Evolutionary conservation across 35 echinoderm and acorn worm species (phyloP), one percentile per base, ranked within the genome.

Genomic region (Stichopus chloronotus): DNA sequence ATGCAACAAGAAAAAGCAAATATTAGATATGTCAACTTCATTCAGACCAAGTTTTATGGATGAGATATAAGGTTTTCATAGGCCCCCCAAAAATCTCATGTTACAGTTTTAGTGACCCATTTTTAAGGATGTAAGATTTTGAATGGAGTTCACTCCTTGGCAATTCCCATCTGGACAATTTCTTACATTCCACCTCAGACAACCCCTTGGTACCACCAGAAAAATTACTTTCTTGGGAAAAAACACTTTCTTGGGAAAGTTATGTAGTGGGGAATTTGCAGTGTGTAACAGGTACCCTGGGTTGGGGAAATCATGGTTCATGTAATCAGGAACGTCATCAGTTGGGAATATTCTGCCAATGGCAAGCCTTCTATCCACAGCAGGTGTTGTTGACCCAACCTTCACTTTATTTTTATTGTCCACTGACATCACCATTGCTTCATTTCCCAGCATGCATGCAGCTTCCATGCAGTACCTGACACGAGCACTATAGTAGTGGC

Each of bases 321-420:
- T 6, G 25, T 93, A 95, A 20, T 90, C n/a, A n/a, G n/a, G n/a
- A n/a, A n/a, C n/a, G n/a, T n/a, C n/a, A 19, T 93, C n/a, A 13
- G n/a, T 60, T 59, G 94, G 94, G 43, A 93, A 95, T 5, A 95
- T 55, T 65, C 63, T 63, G 1, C 78, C 0, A 13, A 95, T 90
- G 0, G 54, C 85, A 16, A 88, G 55, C 7, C 92, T 58, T 13
- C 92, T 56, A 55, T 95, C 94, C 21, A 93, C 86, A 22, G 94
- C 94, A 14, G 87, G 63, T 22, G 92, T 93, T 52, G 25, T 12
- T 12, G 68, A 74, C 11, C 95, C 92, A 9, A 96, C 81, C 53
- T 87, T 96, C 19, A 96, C 63, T 25, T 94, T 96, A 54, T 93
- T 90, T 53, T 95, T 95, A 56, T 93, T 95, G 23, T 96, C 95